These are phyloP conservation scores for Astur gentilis DNA, from an alignment of 2,113 vertebrate genomes.

Conservation along the genomic window DNA sequence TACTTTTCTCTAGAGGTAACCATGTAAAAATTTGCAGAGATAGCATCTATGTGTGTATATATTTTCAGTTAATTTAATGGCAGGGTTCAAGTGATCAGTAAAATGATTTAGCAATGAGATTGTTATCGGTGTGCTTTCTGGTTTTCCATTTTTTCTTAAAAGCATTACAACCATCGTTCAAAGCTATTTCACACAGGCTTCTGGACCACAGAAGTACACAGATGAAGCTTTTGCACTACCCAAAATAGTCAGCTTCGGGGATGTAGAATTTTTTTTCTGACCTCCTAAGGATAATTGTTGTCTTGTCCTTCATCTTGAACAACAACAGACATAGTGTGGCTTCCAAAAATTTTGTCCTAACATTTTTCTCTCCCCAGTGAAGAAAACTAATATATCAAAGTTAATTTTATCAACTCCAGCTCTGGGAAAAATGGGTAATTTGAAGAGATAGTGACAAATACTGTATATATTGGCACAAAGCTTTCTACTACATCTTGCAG, in stretches of 20 bases:
- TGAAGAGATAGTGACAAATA: background rate
- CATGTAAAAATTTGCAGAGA: background rate
- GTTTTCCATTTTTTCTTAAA: background rate
- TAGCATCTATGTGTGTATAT: background rate
- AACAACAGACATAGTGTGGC: background rate
- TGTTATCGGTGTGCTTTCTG: background rate
- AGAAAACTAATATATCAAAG: background rate
- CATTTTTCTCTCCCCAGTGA: background rate
- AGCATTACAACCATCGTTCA: background rate
- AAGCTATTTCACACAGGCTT: background rate
- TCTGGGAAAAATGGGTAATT: background rate
- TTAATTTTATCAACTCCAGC: background rate
- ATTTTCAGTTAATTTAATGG: background rate
- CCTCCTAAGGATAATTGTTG: background rate
- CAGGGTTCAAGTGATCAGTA: background rate
- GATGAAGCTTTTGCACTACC: background rate
- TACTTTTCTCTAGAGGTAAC: background rate
- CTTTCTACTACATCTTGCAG: background rate
- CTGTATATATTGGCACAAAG: background rate
- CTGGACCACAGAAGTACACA: background rate
- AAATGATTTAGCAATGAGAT: background rate
- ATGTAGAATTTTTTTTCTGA: background rate
- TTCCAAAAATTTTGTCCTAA: background rate
- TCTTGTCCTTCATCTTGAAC: background rate
- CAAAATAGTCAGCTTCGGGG: background rate